Percentiles rank a stretch among this genome's conserved stretches.
Conservation (phyloP, 1,140 invertebrate genomes). For the Luehdorfia chinensis region DNA sequence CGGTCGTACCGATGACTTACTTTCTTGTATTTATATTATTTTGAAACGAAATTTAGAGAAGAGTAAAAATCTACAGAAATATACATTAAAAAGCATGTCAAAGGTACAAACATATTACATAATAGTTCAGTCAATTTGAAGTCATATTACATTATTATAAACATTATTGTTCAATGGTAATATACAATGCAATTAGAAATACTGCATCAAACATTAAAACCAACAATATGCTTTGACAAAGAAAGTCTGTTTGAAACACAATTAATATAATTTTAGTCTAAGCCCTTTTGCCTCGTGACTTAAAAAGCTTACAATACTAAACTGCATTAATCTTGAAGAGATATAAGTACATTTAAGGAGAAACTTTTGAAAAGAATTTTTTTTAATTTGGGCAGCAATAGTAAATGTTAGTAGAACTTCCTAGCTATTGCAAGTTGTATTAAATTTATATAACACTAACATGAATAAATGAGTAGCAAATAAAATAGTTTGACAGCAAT, state of each 20-base stretch:
- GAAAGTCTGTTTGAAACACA: constrained; percentile 51
- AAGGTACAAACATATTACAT: constrained; percentile 36
- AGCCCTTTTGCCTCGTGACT: constrained; percentile 66
- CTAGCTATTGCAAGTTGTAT: constrained; percentile 26
- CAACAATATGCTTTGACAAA: constrained; percentile 65
- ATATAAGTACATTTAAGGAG: constrained; percentile 29
- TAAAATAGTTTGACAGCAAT: not conserved
- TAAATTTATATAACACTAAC: too few relatives aligned
- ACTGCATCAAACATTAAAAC: constrained; percentile 75
- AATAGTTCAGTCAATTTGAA: constrained; percentile 34
- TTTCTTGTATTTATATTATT: constrained; percentile 16
- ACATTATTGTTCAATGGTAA: constrained; percentile 68
- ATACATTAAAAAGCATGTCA: constrained; percentile 38
- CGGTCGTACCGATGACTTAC: constrained; percentile 44
- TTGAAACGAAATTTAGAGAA: not conserved
- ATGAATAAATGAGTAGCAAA: too few relatives aligned
- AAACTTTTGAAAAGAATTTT: not conserved
- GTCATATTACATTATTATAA: constrained; percentile 46
- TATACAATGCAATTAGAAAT: constrained; percentile 74
- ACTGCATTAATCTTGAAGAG: constrained; percentile 33
- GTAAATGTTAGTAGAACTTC: constrained; percentile 28
- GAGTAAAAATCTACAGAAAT: not conserved
- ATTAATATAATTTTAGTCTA: constrained; percentile 55
- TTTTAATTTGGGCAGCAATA: constrained; percentile 62
- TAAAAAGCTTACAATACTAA: constrained; percentile 45